phyloP scores from a whole-genome alignment of 30 jellyfish, hydroid and myxozoan species.

The Phacellophora camtschatica region DNA sequence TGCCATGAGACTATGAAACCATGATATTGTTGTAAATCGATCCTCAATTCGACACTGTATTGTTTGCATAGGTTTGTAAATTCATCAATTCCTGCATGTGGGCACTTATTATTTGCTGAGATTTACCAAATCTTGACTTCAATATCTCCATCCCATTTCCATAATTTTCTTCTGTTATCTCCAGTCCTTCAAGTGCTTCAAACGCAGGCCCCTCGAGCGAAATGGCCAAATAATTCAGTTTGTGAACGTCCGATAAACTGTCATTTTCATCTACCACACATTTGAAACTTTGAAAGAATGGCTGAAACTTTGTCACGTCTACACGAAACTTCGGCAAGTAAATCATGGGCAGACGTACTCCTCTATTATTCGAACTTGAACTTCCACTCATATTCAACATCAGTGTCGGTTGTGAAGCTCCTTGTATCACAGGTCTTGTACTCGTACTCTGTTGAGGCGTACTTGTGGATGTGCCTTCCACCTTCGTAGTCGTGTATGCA shows the following conservation, averaged over 20 bases:
- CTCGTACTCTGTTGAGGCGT: constrained; percentile 24
- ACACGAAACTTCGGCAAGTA: constrained; percentile 33
- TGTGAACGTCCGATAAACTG: constrained; percentile 25
- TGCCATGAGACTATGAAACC: no score
- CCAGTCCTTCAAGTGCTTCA: constrained; percentile 43
- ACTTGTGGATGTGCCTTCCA: constrained; percentile 2
- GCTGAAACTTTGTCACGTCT: constrained; percentile 8
- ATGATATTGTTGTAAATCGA: constrained; percentile 22
- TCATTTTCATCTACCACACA: constrained; percentile 49
- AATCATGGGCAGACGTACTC: constrained; percentile 20
- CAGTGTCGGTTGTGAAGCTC: constrained; percentile 2
- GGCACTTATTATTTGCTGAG: constrained; percentile 40
- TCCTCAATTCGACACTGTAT: background rate
- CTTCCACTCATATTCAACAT: constrained; percentile 19
- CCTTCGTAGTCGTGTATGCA: background rate
- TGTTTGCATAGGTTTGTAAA: background rate
- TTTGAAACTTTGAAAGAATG: constrained; percentile 47
- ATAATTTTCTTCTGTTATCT: constrained; percentile 40
- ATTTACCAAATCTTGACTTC: constrained; percentile 35
- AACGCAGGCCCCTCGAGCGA: constrained; percentile 67
- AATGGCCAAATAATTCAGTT: constrained; percentile 49
- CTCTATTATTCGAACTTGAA: background rate
- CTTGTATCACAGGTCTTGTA: background rate
- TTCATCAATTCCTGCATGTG: constrained; percentile 56
- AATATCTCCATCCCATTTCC: constrained; percentile 29